These are phyloP conservation scores for Helicoverpa zea DNA, from an alignment of 1,140 invertebrate species.

Conservation along the genomic window DNA sequence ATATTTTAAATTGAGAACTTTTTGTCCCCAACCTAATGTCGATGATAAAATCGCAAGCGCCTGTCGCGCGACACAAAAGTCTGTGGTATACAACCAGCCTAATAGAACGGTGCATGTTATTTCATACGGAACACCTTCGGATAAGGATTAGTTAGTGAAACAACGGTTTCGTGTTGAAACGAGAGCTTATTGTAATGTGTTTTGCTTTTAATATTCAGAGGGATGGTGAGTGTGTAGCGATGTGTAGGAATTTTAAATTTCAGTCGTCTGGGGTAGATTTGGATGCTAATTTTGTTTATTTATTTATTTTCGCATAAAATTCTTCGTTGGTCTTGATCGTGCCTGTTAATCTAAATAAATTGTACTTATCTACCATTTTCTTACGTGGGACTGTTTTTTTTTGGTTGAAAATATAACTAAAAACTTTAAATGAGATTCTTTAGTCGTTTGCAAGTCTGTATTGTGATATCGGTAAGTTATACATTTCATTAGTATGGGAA, in stretches of 20 bases:
- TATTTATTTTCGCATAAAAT: not conserved
- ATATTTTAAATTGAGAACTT: not conserved
- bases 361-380: too few species aligned
- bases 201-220: slow-evolving; percentile 36
- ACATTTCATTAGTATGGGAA: too few species aligned
- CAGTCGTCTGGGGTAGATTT: not conserved
- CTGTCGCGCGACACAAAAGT: not conserved
- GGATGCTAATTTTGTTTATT: not conserved
- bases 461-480: too few species aligned
- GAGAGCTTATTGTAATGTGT: slow-evolving; percentile 35
- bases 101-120: slow-evolving; percentile 43
- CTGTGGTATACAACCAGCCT: not conserved
- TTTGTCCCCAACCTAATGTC: not conserved
- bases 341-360: too few species aligned
- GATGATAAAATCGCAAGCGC: not conserved
- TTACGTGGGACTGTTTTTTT: too few species aligned
- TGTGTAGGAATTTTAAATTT: slow-evolving; percentile 2
- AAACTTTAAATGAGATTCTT: too few species aligned
- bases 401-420: too few species aligned
- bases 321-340: too few species aligned
- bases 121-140: slow-evolving; percentile 46
- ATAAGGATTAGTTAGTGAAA: slow-evolving; percentile 44
- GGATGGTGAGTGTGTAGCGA: not conserved
- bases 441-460: too few species aligned
- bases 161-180: slow-evolving; percentile 33